phyloP scores from a whole-genome alignment of 2,113 vertebrate species.

The Peromyscus californicus region DNA sequence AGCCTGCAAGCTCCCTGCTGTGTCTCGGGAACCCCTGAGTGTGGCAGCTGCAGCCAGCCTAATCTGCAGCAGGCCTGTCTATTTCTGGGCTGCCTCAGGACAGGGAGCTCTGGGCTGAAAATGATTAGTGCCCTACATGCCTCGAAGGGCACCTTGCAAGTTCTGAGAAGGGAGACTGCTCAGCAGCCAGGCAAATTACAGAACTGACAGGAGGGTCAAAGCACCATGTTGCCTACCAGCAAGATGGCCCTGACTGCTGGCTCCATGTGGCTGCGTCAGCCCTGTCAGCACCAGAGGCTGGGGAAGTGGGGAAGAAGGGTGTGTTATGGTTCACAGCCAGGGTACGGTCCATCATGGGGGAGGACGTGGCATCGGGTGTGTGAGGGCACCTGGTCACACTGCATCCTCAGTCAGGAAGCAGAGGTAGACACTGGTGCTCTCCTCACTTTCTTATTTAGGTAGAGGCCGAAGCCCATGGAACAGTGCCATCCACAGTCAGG shows the following conservation, averaged over 20 bases:
- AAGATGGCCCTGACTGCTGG: background rate
- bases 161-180: background rate
- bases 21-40: background rate
- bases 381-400: background rate
- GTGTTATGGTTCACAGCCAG: background rate
- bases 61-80: background rate
- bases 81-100: background rate
- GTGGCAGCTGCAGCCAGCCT: background rate
- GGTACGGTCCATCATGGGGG: background rate
- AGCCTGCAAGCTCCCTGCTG: background rate
- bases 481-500: background rate
- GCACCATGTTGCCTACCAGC: background rate
- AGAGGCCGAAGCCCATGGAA: background rate
- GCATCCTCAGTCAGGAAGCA: background rate
- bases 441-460: background rate
- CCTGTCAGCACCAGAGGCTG: background rate
- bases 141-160: background rate
- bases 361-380: background rate
- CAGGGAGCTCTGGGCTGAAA: background rate
- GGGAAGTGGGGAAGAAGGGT: background rate
- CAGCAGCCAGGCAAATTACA: background rate
- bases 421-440: background rate
- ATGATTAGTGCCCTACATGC: background rate
- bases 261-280: background rate
- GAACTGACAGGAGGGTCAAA: background rate